Percentiles rank a stretch among this genome's conserved stretches.
phyloP scores from a whole-genome alignment of 2,888 invertebrate species.

The Aspidapion aeneum region DNA sequence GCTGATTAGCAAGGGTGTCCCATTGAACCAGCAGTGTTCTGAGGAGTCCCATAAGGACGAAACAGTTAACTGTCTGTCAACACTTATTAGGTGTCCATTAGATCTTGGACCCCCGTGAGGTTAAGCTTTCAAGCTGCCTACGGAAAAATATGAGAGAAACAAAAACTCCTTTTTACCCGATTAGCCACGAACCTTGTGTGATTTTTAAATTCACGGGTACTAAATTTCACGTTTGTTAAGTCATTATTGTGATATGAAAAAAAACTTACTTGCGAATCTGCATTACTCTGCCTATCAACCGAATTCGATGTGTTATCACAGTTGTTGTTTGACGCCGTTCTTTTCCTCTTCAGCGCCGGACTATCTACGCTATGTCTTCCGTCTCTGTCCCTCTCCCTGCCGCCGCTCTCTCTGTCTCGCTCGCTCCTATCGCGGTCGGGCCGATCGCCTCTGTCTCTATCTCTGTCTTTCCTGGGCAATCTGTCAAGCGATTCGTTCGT shows the following conservation, averaged over 20 bases:
- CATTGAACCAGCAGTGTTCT: too few relatives aligned
- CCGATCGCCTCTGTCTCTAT: slow-evolving; percentile 36
- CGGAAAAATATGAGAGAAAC: too few relatives aligned
- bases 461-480: slow-evolving; percentile 27
- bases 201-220: too few relatives aligned
- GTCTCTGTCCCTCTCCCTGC: background rate
- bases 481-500: slow-evolving; percentile 39
- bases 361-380: slow-evolving; percentile 39
- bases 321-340: slow-evolving; percentile 60
- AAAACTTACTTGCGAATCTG: slow-evolving; percentile 61
- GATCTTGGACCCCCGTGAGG: too few relatives aligned
- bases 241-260: background rate
- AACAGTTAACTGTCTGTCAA: too few relatives aligned
- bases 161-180: too few relatives aligned
- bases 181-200: too few relatives aligned
- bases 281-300: slow-evolving; percentile 56
- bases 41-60: too few relatives aligned
- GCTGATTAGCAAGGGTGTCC: too few relatives aligned
- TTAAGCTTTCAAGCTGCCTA: too few relatives aligned
- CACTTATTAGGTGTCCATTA: too few relatives aligned
- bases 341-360: slow-evolving; percentile 58
- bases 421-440: slow-evolving; percentile 16
- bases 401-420: slow-evolving; percentile 13
- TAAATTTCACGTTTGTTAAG: too few relatives aligned
- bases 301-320: slow-evolving; percentile 62